These are phyloP conservation scores for Drosophila malerkotliana DNA, from an alignment of 1,140 invertebrate genomes.

Conservation along the genomic window DNA sequence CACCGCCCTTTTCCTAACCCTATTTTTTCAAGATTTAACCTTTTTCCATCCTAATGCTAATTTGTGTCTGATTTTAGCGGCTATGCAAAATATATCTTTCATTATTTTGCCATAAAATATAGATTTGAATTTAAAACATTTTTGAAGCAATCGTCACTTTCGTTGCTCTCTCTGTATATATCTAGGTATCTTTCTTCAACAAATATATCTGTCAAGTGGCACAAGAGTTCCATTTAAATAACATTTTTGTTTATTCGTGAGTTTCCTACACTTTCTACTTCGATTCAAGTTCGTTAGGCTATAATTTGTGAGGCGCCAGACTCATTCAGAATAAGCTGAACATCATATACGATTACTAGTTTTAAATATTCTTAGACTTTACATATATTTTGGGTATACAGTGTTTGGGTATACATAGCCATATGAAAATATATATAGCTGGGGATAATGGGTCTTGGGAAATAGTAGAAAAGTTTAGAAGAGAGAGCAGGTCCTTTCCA, in stretches of 20 bases:
- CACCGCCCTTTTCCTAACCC: constrained; percentile 36
- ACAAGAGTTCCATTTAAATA: constrained; percentile 61
- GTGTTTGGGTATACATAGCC: constrained; percentile 15
- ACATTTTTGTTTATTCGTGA: constrained; percentile 25
- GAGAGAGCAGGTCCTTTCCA: constrained; percentile 4
- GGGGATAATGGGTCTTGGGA: not conserved
- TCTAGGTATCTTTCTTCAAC: constrained; percentile 1
- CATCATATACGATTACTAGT: constrained; percentile 11
- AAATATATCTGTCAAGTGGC: constrained; percentile 58
- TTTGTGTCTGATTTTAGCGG: constrained; percentile 69
- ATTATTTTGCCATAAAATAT: constrained; percentile 50
- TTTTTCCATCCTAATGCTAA: constrained; percentile 40
- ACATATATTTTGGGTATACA: constrained; percentile 7
- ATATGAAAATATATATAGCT: constrained; percentile 37
- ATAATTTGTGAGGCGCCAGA: constrained; percentile 39
- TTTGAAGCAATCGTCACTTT: constrained; percentile 72
- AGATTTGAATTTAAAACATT: constrained; percentile 44
- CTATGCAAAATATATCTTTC: constrained; percentile 63
- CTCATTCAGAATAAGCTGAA: constrained; percentile 53
- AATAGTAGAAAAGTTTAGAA: constrained; percentile 6
- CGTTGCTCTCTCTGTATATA: constrained; percentile 54
- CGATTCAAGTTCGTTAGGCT: constrained; percentile 63
- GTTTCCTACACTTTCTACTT: constrained; percentile 31
- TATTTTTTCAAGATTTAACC: constrained; percentile 12
- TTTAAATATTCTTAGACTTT: constrained; percentile 17